Percentiles rank a stretch among this genome's conserved stretches.
Conservation (phyloP, 2,888 invertebrate species). For the Lasioglossum marginatum region DNA sequence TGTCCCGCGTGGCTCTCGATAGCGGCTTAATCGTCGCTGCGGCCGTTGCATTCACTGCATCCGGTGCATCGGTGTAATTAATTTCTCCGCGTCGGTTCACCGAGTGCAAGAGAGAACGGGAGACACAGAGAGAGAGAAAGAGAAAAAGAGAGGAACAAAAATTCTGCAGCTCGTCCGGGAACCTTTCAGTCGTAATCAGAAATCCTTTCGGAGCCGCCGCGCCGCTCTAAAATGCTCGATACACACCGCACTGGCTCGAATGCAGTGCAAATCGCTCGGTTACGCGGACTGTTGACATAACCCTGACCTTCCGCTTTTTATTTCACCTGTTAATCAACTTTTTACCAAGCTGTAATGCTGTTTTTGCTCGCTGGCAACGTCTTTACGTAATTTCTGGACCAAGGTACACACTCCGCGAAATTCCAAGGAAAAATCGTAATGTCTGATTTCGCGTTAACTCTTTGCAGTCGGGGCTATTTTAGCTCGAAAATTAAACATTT, state of each 20-base stretch:
- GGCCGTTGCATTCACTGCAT: slow-evolving; percentile 5
- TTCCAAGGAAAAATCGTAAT: not conserved
- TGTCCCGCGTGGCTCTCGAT: slow-evolving; percentile 5
- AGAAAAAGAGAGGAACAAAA: slow-evolving; percentile 4
- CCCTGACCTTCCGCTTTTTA: not conserved
- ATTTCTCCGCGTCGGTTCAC: slow-evolving; percentile 20
- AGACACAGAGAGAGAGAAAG: slow-evolving; percentile 1
- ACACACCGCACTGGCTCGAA: not conserved
- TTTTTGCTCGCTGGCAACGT: not conserved
- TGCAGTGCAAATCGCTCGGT: not conserved
- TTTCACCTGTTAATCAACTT: not conserved
- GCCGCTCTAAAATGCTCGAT: not conserved
- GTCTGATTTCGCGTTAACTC: too few relatives aligned
- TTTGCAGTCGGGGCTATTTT: too few relatives aligned
- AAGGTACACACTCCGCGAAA: not conserved
- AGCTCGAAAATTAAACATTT: too few relatives aligned
- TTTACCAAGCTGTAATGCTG: not conserved
- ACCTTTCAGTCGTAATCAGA: slow-evolving; percentile 38
- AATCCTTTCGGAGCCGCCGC: slow-evolving; percentile 15
- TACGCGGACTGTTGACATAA: not conserved
- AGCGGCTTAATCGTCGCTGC: slow-evolving; percentile 34
- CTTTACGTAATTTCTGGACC: not conserved
- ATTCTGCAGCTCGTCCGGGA: slow-evolving; percentile 15
- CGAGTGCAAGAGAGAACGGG: not conserved
- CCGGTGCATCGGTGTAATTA: slow-evolving; percentile 48